Base-by-base conservation (phyloP, 2,888 invertebrate species). In the Diogma glabrata region DNA sequence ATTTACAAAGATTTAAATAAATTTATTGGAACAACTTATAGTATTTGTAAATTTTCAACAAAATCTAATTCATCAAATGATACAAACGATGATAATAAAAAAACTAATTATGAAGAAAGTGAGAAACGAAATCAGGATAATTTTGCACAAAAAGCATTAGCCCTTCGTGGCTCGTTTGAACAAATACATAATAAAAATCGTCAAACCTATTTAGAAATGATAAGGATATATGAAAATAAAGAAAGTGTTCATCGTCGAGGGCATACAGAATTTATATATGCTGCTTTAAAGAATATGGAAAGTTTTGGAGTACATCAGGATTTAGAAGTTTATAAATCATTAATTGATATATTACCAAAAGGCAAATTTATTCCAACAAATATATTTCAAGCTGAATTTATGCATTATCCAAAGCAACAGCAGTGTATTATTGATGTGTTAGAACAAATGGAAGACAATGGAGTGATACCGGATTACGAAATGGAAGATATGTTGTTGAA, bases 391-490 rank as follows among this genome's bases (percentile, higher is more conserved):
- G 80, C 84, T 0, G 91, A 93, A 67, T 88, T 94, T 60, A 79
- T 86, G 80, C 92, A 95, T 67, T 96, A 87, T 72, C 94, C 95
- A 0, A 89, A 89, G 65, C 97, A 99, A 63, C 97, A 99, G 62
- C 85, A 92, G 56, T 91, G 92, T 69, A 86, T 86, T 33, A 80
- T 94, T n/a, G 87, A 88, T 64, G 65, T 99, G 49, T 70, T 96
- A 22, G 86, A 89, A 60, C 85, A 93, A 74, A 99, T 99, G 97
- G 96, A 97, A 74, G 79, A 86, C 58, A 82, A 89, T 68, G 86
- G 79, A 55, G 90, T 99, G 3, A 84, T 91, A 58, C 95, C 96
- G 0, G 97, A 99, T 67, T 74, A 77, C 52, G 93, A 96, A 70
- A 79, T 90, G 73, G 87, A 93, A 63, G 74, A 78, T 50, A 82